These are phyloP conservation scores for Lapara coniferarum DNA, from an alignment of 2,888 invertebrate genomes.

Conservation along the genomic window DNA sequence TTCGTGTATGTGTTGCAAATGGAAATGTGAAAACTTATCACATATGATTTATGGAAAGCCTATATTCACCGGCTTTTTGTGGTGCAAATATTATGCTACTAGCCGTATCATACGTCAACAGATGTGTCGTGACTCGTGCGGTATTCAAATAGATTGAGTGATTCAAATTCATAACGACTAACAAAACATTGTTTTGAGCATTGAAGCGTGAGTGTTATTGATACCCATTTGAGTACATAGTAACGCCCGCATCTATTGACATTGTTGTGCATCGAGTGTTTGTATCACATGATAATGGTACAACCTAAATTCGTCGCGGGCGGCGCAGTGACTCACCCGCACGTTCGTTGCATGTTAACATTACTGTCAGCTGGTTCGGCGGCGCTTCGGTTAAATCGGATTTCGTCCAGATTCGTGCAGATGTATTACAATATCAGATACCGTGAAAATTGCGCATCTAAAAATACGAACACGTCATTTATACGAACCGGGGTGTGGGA, in stretches of 20 bases:
- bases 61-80: neutral
- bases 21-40: slow-evolving; percentile 47
- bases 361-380: slow-evolving; percentile 7
- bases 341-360: slow-evolving; percentile 19
- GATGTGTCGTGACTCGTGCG: neutral
- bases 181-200: neutral
- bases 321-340: slow-evolving; percentile 32
- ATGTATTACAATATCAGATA: slow-evolving; percentile 9
- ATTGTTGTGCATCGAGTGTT: slow-evolving; percentile 55
- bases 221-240: slow-evolving; percentile 48
- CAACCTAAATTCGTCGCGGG: slow-evolving; percentile 61
- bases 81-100: neutral
- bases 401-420: slow-evolving; percentile 5
- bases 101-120: neutral
- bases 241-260: slow-evolving; percentile 63
- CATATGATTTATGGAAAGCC: slow-evolving; percentile 23
- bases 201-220: slow-evolving; percentile 47
- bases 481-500: slow-evolving; percentile 4
- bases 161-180: neutral
- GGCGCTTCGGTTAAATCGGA: neutral
- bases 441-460: slow-evolving; percentile 12
- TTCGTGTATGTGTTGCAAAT: slow-evolving; percentile 44
- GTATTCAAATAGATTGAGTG: neutral
- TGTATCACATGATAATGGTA: slow-evolving; percentile 55
- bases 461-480: slow-evolving; percentile 22